Evolutionary conservation across 2,797 vertebrate species (phyloP).

Genomic region (Xenopus petersii): DNA sequence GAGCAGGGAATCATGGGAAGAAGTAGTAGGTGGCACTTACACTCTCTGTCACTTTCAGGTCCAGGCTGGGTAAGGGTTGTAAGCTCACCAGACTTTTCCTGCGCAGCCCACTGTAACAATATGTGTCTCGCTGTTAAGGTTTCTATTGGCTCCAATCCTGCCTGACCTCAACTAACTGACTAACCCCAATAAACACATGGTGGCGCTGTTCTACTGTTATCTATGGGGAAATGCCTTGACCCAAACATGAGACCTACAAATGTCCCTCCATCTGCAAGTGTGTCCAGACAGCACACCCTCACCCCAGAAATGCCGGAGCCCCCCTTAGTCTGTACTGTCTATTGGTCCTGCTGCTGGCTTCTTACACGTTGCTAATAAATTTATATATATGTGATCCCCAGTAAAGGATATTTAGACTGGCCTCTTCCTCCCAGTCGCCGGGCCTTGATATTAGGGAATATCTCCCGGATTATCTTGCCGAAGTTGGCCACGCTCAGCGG

Average conservation of each 20-base stretch:
- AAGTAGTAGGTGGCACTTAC: slow-evolving; percentile 60
- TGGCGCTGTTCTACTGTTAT: too few species aligned
- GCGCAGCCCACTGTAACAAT: slow-evolving; percentile 92
- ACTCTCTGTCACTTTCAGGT: slow-evolving; percentile 84
- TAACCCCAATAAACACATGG: too few species aligned
- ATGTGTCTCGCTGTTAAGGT: slow-evolving; percentile 76
- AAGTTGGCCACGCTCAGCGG: slow-evolving; percentile 90
- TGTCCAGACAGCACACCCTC: too few species aligned
- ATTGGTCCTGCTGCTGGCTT: too few species aligned
- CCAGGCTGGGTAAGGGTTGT: slow-evolving; percentile 87
- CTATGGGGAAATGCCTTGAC: too few species aligned
- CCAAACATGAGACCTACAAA: too few species aligned
- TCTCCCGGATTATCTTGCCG: slow-evolving; percentile 93
- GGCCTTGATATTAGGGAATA: slow-evolving; percentile 95
- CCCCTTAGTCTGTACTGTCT: too few species aligned
- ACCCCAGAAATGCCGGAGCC: too few species aligned
- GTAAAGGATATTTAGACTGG: slow-evolving; percentile 94
- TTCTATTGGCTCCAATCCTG: background rate
- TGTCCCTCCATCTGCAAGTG: too few species aligned
- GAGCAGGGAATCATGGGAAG: background rate
- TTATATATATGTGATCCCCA: too few species aligned
- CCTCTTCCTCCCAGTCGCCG: slow-evolving; percentile 85
- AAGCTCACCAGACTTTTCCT: slow-evolving; percentile 91
- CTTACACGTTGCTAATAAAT: too few species aligned
- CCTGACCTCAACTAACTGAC: too few species aligned